These are phyloP conservation scores for Gastrophysa polygoni DNA, from an alignment of 2,888 invertebrate genomes.

Conservation along the genomic window DNA sequence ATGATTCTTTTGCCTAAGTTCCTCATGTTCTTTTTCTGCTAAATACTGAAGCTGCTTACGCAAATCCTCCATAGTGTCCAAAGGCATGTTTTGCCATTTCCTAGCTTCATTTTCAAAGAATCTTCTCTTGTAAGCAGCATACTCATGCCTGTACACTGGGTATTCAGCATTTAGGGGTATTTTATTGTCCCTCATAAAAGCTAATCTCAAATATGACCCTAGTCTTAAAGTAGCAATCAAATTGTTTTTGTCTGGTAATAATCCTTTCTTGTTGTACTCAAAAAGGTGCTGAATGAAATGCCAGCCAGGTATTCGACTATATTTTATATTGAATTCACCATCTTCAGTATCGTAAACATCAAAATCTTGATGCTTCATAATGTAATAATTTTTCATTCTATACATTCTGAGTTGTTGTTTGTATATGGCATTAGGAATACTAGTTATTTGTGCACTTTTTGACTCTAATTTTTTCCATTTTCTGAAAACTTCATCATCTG, in stretches of 20 bases:
- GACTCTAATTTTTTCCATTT: constrained; percentile 22
- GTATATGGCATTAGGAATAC: constrained; percentile 32
- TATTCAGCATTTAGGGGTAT: constrained; percentile 37
- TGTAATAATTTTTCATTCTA: constrained; percentile 34
- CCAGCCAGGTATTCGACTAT: constrained; percentile 38
- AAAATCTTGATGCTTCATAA: constrained; percentile 30
- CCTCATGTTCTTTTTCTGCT: constrained; percentile 30
- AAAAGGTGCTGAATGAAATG: constrained; percentile 37
- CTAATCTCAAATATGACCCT: constrained; percentile 26
- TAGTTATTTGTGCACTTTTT: constrained; percentile 20
- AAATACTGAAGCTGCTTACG: constrained; percentile 31
- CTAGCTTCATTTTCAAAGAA: constrained; percentile 38
- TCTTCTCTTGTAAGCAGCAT: constrained; percentile 30
- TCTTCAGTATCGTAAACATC: constrained; percentile 38
- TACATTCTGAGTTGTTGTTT: constrained; percentile 32
- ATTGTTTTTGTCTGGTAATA: constrained; percentile 41
- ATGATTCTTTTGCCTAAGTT: constrained; percentile 1
- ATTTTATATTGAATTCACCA: constrained; percentile 38
- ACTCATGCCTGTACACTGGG: constrained; percentile 35
- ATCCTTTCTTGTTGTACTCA: constrained; percentile 39
- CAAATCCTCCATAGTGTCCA: constrained; percentile 36
- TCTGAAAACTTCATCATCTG: constrained; percentile 17
- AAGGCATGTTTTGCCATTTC: constrained; percentile 43
- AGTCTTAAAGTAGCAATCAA: constrained; percentile 38
- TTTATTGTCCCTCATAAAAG: constrained; percentile 35